Percentiles rank a stretch among this genome's conserved stretches.
Conservation (phyloP, 2,113 vertebrate genomes). For the Mustela lutreola region DNA sequence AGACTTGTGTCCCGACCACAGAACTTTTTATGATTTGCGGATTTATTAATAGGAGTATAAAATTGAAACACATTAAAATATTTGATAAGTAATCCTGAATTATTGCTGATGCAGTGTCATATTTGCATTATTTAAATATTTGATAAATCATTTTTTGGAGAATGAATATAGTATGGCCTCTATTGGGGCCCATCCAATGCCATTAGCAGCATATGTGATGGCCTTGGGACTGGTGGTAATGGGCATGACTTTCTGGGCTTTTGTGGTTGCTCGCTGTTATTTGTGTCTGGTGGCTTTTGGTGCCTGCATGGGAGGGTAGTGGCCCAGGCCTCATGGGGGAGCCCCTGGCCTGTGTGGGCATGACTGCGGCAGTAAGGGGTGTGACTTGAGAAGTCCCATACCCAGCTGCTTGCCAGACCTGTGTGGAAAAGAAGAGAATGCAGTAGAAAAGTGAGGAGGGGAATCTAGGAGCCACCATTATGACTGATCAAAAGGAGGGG, state of each 20-base stretch:
- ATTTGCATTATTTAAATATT: background rate
- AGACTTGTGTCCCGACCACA: background rate
- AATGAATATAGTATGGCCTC: background rate
- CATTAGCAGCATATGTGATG: background rate
- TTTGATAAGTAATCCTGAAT: background rate
- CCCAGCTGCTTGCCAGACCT: background rate
- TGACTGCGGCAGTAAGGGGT: too few relatives aligned
- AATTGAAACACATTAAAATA: background rate
- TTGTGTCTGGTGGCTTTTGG: background rate
- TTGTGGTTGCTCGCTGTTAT: background rate
- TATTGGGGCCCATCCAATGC: rapidly evolving
- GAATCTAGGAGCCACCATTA: background rate
- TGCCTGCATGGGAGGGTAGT: background rate
- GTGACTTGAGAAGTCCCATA: background rate
- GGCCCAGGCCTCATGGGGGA: background rate
- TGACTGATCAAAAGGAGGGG: background rate
- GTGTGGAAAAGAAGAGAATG: background rate
- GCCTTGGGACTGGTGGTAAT: background rate
- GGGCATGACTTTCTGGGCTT: background rate
- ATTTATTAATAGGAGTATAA: constrained; percentile 4
- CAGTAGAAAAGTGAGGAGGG: background rate
- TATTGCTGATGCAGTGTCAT: background rate
- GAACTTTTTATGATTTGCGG: background rate
- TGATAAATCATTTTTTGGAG: background rate
- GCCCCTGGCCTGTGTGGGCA: too few relatives aligned